phyloP scores from a whole-genome alignment of 30 jellyfish, hydroid and myxozoan species.

The Cassiopea xamachana region DNA sequence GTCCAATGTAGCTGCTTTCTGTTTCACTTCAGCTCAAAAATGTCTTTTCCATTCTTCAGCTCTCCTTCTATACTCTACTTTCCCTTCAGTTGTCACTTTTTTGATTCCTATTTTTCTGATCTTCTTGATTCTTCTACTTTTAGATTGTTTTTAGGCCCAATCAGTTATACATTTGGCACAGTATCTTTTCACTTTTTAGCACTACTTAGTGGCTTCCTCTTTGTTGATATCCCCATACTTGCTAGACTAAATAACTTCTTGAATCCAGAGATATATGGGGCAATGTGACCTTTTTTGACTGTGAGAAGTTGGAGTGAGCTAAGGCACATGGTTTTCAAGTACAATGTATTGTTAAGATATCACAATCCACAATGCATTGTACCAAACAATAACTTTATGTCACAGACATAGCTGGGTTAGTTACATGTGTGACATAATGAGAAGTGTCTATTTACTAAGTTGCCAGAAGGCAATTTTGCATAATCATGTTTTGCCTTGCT shows the following conservation, averaged over 20 bases:
- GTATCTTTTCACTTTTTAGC: no score
- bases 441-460: background rate
- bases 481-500: background rate
- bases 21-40: slow-evolving; percentile 7
- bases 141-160: slow-evolving; percentile 9
- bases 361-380: background rate
- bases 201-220: no score
- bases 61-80: slow-evolving; percentile 3
- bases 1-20: background rate
- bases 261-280: no score
- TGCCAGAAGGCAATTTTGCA: background rate
- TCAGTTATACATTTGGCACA: background rate
- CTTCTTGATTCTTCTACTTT: background rate
- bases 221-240: no score
- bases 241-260: no score
- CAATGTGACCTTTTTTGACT: no score
- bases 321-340: background rate
- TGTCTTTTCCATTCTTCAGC: slow-evolving; percentile 35
- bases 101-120: slow-evolving; percentile 25
- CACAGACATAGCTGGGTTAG: background rate
- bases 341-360: background rate
- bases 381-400: background rate
- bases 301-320: no score
- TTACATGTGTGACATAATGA: background rate
- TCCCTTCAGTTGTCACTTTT: slow-evolving; percentile 23